phyloP scores from a whole-genome alignment of 2,113 vertebrate species.

The Grantiella picta region DNA sequence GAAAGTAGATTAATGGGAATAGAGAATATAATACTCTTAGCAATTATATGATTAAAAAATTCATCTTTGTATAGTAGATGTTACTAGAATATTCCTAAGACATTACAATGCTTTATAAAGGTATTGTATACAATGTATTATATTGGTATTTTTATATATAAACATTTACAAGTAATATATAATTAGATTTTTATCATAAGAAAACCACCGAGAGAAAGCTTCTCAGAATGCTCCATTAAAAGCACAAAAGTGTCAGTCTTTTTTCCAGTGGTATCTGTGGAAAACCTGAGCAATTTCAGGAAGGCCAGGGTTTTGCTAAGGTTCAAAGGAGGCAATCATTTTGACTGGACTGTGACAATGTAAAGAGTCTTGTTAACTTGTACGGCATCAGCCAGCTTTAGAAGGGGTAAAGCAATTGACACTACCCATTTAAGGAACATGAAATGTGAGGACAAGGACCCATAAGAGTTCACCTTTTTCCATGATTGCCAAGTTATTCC shows the following conservation, averaged over 20 bases:
- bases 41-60: neutral
- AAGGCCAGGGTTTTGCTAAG: neutral
- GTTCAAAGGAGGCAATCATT: conserved; percentile 25
- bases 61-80: neutral
- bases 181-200: neutral
- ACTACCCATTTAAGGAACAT: conserved; percentile 2
- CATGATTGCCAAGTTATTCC: neutral
- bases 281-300: conserved; percentile 2
- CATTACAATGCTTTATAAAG: neutral
- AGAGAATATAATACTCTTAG: neutral
- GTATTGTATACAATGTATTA: neutral
- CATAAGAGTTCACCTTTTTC: neutral
- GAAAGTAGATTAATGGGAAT: neutral
- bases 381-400: neutral
- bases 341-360: neutral
- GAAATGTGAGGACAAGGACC: neutral
- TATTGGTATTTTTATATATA: neutral
- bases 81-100: neutral
- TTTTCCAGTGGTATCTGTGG: neutral
- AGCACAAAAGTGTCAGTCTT: neutral
- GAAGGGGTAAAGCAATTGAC: conserved; percentile 14
- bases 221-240: neutral
- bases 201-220: neutral
- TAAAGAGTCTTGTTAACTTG: neutral
- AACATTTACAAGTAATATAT: neutral